Conservation (phyloP, 2,797 vertebrate genomes). For the Distichodus sexfasciatus region DNA sequence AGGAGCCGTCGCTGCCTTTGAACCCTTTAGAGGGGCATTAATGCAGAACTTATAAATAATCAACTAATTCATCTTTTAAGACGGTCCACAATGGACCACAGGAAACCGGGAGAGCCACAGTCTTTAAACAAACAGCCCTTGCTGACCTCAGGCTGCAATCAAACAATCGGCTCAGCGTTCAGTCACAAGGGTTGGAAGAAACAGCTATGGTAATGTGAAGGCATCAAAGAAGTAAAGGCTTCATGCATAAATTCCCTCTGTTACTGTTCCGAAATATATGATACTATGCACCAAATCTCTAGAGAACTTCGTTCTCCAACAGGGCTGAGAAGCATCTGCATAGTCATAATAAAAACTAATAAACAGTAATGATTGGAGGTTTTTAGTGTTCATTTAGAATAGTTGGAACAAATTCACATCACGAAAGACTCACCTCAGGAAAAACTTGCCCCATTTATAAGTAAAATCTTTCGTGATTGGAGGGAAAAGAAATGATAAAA, state of each 20-base stretch:
- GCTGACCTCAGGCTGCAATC: neutral
- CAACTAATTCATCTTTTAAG: constrained; percentile 78
- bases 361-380: neutral
- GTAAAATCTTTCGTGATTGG: neutral
- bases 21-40: constrained; percentile 84
- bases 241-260: neutral
- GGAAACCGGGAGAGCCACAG: constrained; percentile 20
- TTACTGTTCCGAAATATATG: too few species aligned
- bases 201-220: neutral
- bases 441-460: neutral
- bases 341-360: neutral
- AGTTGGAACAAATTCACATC: neutral
- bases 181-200: constrained; percentile 3
- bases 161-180: neutral
- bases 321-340: too few species aligned
- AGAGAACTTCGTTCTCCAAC: too few species aligned
- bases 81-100: constrained; percentile 50
- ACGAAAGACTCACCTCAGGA: neutral
- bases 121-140: constrained; percentile 43
- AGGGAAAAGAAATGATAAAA: constrained; percentile 23
- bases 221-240: neutral
- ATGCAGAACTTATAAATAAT: constrained; percentile 82
- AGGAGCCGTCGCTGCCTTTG: constrained; percentile 79
- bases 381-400: neutral
- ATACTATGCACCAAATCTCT: too few species aligned